Evolutionary conservation across 2,888 invertebrate genomes (phyloP), one percentile per base, ranked within the genome.

Genomic region (Yponomeuta cagnagella): DNA sequence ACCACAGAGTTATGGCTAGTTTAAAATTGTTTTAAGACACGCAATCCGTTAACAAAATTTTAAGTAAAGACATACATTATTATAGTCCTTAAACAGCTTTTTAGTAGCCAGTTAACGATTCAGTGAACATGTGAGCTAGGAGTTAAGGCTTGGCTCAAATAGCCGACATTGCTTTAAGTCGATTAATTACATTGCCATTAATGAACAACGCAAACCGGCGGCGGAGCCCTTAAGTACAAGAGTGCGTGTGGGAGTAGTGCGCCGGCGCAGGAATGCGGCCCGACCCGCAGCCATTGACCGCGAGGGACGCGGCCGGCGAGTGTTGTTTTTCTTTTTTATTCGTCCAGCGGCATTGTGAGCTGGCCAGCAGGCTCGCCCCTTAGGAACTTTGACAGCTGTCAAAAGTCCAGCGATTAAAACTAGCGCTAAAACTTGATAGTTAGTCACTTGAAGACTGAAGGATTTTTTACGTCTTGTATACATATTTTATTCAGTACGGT

Each of bases 211-310:
- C 15, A 52, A 52, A 37, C 37, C 37, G 37, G 37, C 37, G 37
- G 37, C 52, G 3, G 52, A 15, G 52, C 52, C 52, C 52, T 58
- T 15, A 58, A 58, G 52, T 58, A 58, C 52, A 15, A 58, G 52
- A 58, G 52, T 15, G 52, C 81, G 83, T 84, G 88, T 84, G 84
- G 84, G 89, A 33, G 71, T 52, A 48, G 88, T 87, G 87, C 88
- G 76, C 81, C 86, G 87, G 88, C 89, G 85, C 84, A 89, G 90
- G 91, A 90, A 90, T 90, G 90, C 87, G 87, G 90, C 81, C 84
- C 86, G 86, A 83, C 87, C 87, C 88, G 89, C 90, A 87, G 90
- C 90, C 91, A 90, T 90, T 89, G 91, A 90, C 91, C 91, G 90
- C 87, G 83, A 82, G 67, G 82, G 79, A 86, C 87, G 89, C 87